These are phyloP conservation scores for Bucco capensis DNA, from an alignment of 2,113 vertebrate genomes.

Conservation along the genomic window DNA sequence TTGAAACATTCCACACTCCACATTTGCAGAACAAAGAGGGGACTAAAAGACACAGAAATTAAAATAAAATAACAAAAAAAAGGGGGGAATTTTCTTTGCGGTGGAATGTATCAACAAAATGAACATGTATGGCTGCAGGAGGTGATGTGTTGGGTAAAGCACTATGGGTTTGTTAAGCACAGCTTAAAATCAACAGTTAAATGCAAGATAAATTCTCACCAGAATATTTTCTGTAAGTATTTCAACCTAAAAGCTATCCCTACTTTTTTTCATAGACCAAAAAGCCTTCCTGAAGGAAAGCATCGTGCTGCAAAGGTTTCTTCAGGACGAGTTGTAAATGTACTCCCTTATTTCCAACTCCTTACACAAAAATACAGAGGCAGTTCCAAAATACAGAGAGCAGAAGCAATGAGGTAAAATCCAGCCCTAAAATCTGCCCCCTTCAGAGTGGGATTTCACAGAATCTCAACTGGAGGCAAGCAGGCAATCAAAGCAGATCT, in stretches of 20 bases:
- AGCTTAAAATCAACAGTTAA: background rate
- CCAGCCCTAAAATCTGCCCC: background rate
- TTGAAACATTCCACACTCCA: constrained; percentile 20
- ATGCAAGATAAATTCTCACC: background rate
- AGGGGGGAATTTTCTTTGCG: background rate
- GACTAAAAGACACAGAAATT: background rate
- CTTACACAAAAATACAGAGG: background rate
- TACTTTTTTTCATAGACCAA: background rate
- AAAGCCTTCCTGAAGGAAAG: background rate
- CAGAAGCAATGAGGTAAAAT: background rate
- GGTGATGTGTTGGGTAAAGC: background rate
- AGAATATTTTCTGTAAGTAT: background rate
- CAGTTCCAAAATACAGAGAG: background rate
- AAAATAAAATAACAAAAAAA: background rate
- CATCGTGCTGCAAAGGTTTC: background rate
- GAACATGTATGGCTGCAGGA: background rate
- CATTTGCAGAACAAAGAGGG: constrained; percentile 26
- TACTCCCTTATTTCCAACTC: background rate
- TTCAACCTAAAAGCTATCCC: background rate
- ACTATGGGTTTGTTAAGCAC: background rate
- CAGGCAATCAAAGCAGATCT: background rate
- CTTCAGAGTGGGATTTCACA: constrained; percentile 6
- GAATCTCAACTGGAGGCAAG: background rate
- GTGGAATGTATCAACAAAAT: background rate
- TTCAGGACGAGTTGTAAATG: background rate